These are phyloP conservation scores for Athene cunicularia DNA, from an alignment of 2,113 vertebrate species.

Conservation along the genomic window DNA sequence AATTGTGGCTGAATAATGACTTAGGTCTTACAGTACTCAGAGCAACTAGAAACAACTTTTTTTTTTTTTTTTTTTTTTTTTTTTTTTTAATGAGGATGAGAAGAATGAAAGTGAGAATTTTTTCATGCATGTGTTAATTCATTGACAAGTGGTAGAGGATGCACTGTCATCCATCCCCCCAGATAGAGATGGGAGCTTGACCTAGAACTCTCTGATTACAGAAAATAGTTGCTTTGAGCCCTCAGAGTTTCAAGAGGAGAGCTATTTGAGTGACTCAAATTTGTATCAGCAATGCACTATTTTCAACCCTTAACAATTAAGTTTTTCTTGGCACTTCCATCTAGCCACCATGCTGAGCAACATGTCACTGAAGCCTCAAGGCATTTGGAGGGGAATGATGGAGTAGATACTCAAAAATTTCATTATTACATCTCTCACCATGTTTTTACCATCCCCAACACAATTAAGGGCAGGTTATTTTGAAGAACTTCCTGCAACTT, in stretches of 20 bases:
- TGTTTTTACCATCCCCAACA: not conserved
- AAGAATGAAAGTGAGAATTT: not conserved
- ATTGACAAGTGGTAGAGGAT: not conserved
- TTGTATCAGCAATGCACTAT: not conserved
- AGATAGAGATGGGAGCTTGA: not conserved
- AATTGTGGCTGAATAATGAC: not conserved
- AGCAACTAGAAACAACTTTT: not conserved
- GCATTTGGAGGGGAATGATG: not conserved
- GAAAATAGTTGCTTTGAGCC: not conserved
- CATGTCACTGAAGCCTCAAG: not conserved
- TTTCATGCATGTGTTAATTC: accelerated
- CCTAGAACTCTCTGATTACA: not conserved
- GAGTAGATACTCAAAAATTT: not conserved
- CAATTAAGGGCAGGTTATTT: not conserved
- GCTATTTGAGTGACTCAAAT: not conserved
- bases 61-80: no score
- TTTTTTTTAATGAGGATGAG: not conserved
- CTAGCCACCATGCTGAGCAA: not conserved
- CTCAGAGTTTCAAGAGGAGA: not conserved
- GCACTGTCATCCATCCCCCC: no score
- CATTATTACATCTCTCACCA: not conserved
- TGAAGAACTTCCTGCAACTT: not conserved
- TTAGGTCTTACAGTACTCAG: not conserved
- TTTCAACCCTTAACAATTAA: not conserved
- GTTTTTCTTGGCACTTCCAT: not conserved